Conservation (phyloP, 2,888 invertebrate species). For the Eilema caniola region DNA sequence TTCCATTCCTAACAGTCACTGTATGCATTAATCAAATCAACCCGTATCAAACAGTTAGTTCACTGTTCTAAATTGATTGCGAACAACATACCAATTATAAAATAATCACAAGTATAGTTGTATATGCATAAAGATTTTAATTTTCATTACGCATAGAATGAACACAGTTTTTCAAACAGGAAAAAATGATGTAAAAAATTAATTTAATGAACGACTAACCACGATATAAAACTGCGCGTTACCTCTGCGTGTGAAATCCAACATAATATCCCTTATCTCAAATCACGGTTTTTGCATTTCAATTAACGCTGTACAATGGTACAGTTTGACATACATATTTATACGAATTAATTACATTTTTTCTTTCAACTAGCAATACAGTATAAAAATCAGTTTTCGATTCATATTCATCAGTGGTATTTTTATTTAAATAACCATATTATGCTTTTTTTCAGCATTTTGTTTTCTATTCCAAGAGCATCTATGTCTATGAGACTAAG, state of each 20-base stretch:
- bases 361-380: neutral
- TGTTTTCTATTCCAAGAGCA: conserved; percentile 58
- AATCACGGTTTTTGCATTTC: conserved; percentile 51
- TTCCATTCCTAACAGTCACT: too few species aligned
- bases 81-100: neutral
- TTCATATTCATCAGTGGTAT: neutral
- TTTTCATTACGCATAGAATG: neutral
- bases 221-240: conserved; percentile 49
- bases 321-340: conserved; percentile 42
- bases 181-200: conserved; percentile 13
- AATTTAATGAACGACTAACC: conserved; percentile 58
- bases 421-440: conserved; percentile 58
- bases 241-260: conserved; percentile 50
- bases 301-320: conserved; percentile 60
- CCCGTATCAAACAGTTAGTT: too few species aligned
- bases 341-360: neutral
- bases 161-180: neutral
- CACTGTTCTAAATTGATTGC: too few species aligned
- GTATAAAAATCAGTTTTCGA: neutral
- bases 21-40: too few species aligned
- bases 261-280: conserved; percentile 68
- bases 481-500: conserved; percentile 58
- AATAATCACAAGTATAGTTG: neutral
- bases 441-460: conserved; percentile 52
- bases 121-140: neutral